These are phyloP conservation scores for Syrista parreyssii DNA, from an alignment of 2,888 invertebrate species.

Conservation along the genomic window DNA sequence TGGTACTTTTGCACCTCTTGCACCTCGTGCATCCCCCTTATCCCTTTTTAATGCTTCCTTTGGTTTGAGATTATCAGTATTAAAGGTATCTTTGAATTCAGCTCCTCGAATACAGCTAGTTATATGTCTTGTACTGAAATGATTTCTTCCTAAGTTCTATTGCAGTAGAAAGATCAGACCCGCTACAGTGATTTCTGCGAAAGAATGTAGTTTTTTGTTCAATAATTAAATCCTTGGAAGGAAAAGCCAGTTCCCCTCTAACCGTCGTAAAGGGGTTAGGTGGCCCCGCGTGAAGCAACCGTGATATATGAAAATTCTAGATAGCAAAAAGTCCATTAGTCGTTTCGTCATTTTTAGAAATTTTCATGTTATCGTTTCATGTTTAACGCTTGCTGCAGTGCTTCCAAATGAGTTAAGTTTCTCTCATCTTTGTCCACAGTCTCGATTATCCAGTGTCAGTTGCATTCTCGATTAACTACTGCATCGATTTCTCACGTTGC, in stretches of 20 bases:
- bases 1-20: not conserved
- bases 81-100: not conserved
- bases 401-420: not conserved
- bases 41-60: not conserved
- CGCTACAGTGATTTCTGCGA: not conserved
- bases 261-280: not conserved
- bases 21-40: no score
- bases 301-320: slow-evolving; percentile 1
- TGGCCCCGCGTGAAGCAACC: not conserved
- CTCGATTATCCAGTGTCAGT: not conserved
- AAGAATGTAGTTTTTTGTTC: not conserved
- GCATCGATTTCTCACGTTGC: not conserved
- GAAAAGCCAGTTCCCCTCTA: not conserved
- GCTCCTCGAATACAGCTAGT: not conserved
- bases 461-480: not conserved
- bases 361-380: not conserved
- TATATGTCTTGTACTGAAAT: not conserved
- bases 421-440: not conserved
- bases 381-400: not conserved
- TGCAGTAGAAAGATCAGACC: not conserved
- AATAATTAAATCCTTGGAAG: not conserved
- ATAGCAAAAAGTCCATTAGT: not conserved
- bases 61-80: not conserved
- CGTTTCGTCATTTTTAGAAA: not conserved
- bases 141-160: not conserved